A percentile compares a stretch with the other conserved stretches of the same genome.
Conservation (phyloP, 2,888 invertebrate species). For the Pseudococcus longispinus region DNA sequence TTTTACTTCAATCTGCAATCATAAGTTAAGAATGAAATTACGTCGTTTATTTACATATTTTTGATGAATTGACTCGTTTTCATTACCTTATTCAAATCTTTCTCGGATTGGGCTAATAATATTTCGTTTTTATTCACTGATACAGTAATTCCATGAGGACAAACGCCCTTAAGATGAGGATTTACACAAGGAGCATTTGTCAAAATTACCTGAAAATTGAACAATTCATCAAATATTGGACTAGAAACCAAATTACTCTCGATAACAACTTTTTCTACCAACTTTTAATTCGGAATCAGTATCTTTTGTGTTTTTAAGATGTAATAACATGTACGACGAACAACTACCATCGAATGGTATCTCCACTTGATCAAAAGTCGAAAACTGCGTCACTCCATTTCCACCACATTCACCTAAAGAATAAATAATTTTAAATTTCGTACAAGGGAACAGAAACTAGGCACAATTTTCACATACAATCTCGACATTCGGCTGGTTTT, state of each 20-base stretch:
- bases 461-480: conserved; percentile 69
- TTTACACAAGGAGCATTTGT: conserved; percentile 45
- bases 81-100: conserved; percentile 11
- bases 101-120: conserved; percentile 37
- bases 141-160: conserved; percentile 44
- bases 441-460: neutral
- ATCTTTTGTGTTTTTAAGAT: conserved; percentile 57
- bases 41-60: neutral
- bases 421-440: neutral
- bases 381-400: conserved; percentile 80
- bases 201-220: neutral
- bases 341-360: conserved; percentile 85
- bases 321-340: conserved; percentile 78
- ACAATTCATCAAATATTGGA: neutral
- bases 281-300: conserved; percentile 53
- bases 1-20: conserved; percentile 39
- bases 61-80: neutral
- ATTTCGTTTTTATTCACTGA: conserved; percentile 25
- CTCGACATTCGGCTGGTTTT: conserved; percentile 74
- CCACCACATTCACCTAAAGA: conserved; percentile 72
- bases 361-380: conserved; percentile 81
- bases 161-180: conserved; percentile 7
- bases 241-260: neutral
- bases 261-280: neutral
- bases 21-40: too few relatives aligned